Conservation (phyloP, 1,140 invertebrate species). For the Venturia canescens region DNA sequence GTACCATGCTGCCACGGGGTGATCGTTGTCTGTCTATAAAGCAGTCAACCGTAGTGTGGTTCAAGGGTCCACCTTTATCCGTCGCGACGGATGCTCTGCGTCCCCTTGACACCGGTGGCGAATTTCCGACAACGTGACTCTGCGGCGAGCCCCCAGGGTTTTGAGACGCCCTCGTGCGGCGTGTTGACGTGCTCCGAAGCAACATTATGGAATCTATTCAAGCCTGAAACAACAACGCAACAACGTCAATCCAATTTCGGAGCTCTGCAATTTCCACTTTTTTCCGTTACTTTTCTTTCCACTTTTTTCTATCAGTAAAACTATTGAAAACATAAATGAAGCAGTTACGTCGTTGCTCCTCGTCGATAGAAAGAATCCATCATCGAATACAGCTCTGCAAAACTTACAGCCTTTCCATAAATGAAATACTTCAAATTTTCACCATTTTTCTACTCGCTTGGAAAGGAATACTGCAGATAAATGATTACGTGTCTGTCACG, state of each 20-base stretch:
- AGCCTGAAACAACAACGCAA: conserved; percentile 55
- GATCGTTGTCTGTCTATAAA: conserved; percentile 71
- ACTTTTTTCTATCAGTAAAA: neutral
- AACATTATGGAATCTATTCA: conserved; percentile 77
- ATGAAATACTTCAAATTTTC: neutral
- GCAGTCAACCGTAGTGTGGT: conserved; percentile 58
- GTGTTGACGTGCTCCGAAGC: conserved; percentile 82
- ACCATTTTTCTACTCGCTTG: neutral
- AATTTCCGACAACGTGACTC: conserved; percentile 68
- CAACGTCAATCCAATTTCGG: neutral
- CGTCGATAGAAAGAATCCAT: neutral
- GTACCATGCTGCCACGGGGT: conserved; percentile 75
- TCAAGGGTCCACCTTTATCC: conserved; percentile 65
- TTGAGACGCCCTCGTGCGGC: conserved; percentile 81
- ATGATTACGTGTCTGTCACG: neutral
- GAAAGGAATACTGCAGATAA: neutral
- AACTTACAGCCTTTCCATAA: neutral
- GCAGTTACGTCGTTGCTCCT: too few species aligned
- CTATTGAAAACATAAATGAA: too few species aligned
- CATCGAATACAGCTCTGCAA: neutral
- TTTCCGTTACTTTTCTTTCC: neutral
- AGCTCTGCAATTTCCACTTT: neutral
- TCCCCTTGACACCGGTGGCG: conserved; percentile 53
- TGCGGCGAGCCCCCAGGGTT: conserved; percentile 82
- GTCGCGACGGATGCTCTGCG: conserved; percentile 72